phyloP scores from a whole-genome alignment of 2,113 vertebrate species.

The Ursus arctos region DNA sequence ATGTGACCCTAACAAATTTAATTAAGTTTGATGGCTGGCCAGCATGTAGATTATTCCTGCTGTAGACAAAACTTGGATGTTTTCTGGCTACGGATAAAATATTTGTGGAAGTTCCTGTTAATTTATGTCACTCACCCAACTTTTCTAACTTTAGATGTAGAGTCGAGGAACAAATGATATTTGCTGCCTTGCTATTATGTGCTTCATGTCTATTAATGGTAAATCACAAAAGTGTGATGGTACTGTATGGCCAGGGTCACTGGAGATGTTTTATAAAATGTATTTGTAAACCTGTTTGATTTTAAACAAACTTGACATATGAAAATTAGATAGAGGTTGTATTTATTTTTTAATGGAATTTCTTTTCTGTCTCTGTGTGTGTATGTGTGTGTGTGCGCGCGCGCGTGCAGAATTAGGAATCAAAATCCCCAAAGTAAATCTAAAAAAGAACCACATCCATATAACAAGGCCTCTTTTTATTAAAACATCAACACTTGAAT shows the following conservation, averaged over 20 bases:
- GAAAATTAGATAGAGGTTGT: background rate
- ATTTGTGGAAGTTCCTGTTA: slow-evolving; percentile 21
- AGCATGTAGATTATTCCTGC: slow-evolving; percentile 64
- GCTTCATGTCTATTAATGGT: background rate
- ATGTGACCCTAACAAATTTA: slow-evolving; percentile 81
- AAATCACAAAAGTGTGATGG: background rate
- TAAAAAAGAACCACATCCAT: background rate
- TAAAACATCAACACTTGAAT: background rate
- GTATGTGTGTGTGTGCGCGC: background rate
- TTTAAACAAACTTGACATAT: background rate
- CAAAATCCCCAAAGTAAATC: background rate
- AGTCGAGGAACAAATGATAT: background rate
- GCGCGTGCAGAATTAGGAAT: background rate
- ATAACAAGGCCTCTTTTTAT: background rate
- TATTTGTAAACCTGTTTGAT: background rate
- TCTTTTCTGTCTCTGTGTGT: fast-evolving
- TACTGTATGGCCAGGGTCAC: background rate
- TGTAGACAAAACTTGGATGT: slow-evolving; percentile 14
- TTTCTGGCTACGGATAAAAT: slow-evolving; percentile 51
- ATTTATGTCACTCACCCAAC: background rate
- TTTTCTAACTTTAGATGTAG: slow-evolving; percentile 33
- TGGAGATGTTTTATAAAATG: background rate
- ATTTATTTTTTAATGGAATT: slow-evolving; percentile 22
- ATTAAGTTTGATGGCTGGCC: slow-evolving; percentile 75
- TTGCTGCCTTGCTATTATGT: background rate